Evolutionary conservation across 2,797 vertebrate species (phyloP).

Genomic region (Poecilia gillii): DNA sequence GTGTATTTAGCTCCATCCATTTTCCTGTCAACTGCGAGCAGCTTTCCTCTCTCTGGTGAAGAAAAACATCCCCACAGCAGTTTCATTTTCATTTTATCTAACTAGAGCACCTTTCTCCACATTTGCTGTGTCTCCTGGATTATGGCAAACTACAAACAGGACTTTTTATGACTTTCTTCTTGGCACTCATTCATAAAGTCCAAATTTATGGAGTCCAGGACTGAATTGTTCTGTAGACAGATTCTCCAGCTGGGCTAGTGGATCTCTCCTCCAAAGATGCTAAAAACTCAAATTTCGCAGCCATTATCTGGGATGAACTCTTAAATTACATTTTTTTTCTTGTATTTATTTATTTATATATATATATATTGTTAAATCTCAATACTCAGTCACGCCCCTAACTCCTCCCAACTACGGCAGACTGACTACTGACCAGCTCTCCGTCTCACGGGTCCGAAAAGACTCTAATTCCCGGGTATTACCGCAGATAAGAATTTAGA

Average conservation of each 20-base stretch:
- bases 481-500: too few relatives aligned
- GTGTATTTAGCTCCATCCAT: not conserved
- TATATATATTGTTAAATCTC: too few relatives aligned
- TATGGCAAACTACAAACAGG: not conserved
- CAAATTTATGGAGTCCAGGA: not conserved
- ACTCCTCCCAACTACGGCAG: too few relatives aligned
- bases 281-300: not conserved
- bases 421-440: too few relatives aligned
- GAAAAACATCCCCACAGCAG: not conserved
- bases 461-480: too few relatives aligned
- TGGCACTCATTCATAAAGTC: not conserved
- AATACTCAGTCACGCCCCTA: too few relatives aligned
- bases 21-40: not conserved
- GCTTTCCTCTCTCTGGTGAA: not conserved
- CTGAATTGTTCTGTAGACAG: not conserved
- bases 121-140: not conserved
- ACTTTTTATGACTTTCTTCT: not conserved
- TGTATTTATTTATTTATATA: too few relatives aligned
- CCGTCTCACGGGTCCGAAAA: too few relatives aligned
- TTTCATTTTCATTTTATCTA: conserved; percentile 1
- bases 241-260: not conserved
- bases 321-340: too few relatives aligned
- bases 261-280: not conserved
- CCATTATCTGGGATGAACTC: too few relatives aligned
- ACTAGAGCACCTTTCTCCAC: not conserved